These are phyloP conservation scores for Dolomedes plantarius DNA, from an alignment of 2,888 invertebrate species.

Conservation along the genomic window DNA sequence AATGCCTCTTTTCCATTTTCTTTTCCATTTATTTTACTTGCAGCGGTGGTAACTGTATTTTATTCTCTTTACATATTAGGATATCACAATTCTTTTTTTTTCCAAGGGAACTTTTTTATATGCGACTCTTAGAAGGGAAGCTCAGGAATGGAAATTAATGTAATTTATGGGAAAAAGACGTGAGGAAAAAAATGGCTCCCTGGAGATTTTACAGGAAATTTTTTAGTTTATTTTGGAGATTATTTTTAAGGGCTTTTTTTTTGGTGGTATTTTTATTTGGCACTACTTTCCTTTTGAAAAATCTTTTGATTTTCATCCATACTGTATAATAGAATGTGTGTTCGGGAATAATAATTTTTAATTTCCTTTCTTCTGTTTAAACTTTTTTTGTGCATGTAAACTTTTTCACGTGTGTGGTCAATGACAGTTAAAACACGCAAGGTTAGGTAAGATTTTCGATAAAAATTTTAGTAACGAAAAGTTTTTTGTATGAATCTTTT, in stretches of 20 bases:
- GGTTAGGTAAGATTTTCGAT: too few relatives aligned
- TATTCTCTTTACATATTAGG: conserved; percentile 54
- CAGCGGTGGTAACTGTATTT: conserved; percentile 46
- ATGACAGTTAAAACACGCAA: too few relatives aligned
- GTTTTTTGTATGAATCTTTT: too few relatives aligned
- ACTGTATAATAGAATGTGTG: too few relatives aligned
- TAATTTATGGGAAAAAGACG: conserved; percentile 51
- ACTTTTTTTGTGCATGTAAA: too few relatives aligned
- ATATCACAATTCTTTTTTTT: neutral
- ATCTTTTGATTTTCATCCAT: too few relatives aligned
- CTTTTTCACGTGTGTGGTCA: too few relatives aligned
- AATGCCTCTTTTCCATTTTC: conserved; percentile 60
- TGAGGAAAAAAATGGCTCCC: conserved; percentile 33
- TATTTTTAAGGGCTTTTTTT: neutral
- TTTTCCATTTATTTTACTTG: conserved; percentile 61
- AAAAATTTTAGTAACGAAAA: too few relatives aligned
- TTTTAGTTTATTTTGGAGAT: neutral
- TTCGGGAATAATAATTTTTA: too few relatives aligned
- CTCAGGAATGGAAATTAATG: conserved; percentile 48
- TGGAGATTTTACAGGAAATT: conserved; percentile 24
- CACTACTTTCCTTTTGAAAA: too few relatives aligned
- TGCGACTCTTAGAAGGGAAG: conserved; percentile 4
- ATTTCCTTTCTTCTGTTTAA: too few relatives aligned
- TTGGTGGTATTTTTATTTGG: neutral
- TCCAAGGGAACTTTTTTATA: neutral